A percentile compares a stretch with the other conserved stretches of the same genome.
Conservation (phyloP, 2,113 vertebrate genomes). For the Morone chrysops region DNA sequence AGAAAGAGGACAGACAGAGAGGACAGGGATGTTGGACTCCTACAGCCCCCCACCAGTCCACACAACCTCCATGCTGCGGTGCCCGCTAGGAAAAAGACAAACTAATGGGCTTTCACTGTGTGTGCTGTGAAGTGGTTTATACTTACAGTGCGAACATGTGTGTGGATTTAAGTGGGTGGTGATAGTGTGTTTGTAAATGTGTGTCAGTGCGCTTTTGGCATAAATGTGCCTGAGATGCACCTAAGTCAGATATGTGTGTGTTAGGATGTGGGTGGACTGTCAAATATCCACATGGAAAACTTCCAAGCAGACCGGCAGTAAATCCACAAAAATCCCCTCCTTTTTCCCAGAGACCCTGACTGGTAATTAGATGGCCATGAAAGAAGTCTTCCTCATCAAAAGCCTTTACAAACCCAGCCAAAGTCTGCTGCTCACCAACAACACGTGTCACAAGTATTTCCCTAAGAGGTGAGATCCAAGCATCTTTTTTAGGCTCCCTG, state of each 20-base stretch:
- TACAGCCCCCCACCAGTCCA: constrained; percentile 75
- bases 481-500: constrained; percentile 53
- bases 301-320: constrained; percentile 52
- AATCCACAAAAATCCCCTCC: constrained; percentile 64
- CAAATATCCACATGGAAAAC: constrained; percentile 66
- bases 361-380: constrained; percentile 36
- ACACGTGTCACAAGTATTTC: constrained; percentile 69
- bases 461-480: constrained; percentile 37
- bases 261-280: constrained; percentile 41
- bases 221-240: constrained; percentile 33
- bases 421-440: constrained; percentile 55
- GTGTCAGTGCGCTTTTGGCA: constrained; percentile 38
- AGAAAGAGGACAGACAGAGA: constrained; percentile 32
- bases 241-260: constrained; percentile 34
- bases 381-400: constrained; percentile 3
- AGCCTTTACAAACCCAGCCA: constrained; percentile 38
- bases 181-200: constrained; percentile 52
- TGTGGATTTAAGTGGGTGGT: constrained; percentile 65
- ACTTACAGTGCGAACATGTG: constrained; percentile 62
- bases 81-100: constrained; percentile 32
- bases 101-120: constrained; percentile 52
- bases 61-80: constrained; percentile 74
- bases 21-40: constrained; percentile 58
- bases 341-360: constrained; percentile 35
- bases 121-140: constrained; percentile 53